These are phyloP conservation scores for Cryptotermes secundus DNA, from an alignment of 1,140 invertebrate genomes.

Conservation along the genomic window DNA sequence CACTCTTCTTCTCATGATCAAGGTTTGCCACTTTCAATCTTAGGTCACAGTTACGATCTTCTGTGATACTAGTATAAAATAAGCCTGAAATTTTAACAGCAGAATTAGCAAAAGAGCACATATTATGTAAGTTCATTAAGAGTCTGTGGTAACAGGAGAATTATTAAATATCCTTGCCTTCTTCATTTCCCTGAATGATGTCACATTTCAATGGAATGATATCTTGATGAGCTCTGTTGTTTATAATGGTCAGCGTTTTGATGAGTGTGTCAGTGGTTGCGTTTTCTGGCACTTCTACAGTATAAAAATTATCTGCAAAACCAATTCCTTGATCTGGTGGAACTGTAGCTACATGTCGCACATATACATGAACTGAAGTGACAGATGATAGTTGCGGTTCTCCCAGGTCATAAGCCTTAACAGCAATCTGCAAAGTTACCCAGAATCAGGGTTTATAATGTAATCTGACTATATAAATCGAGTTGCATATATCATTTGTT, in stretches of 20 bases:
- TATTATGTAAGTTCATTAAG: background rate
- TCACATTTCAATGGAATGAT: constrained; percentile 72
- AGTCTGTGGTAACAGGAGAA: background rate
- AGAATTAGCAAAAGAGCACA: constrained; percentile 19
- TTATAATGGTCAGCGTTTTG: constrained; percentile 71
- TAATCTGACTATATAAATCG: too few species aligned
- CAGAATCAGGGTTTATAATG: background rate
- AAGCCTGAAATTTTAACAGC: constrained; percentile 51
- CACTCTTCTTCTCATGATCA: constrained; percentile 72
- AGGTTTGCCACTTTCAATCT: constrained; percentile 64
- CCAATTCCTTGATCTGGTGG: constrained; percentile 66
- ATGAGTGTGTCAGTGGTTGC: constrained; percentile 65
- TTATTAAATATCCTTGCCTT: constrained; percentile 45
- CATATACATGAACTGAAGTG: constrained; percentile 75
- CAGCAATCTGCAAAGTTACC: constrained; percentile 63
- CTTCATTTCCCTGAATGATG: constrained; percentile 68
- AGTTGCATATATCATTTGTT: too few species aligned
- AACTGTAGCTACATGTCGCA: constrained; percentile 71
- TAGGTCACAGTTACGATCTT: constrained; percentile 77
- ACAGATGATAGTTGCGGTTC: constrained; percentile 80
- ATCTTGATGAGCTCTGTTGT: constrained; percentile 61
- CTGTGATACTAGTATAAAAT: constrained; percentile 69
- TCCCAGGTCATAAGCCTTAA: constrained; percentile 83
- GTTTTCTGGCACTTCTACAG: constrained; percentile 77
- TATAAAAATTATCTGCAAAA: constrained; percentile 81